These are phyloP conservation scores for Paramisgurnus dabryanus DNA, from an alignment of 2,113 vertebrate genomes.

Conservation along the genomic window DNA sequence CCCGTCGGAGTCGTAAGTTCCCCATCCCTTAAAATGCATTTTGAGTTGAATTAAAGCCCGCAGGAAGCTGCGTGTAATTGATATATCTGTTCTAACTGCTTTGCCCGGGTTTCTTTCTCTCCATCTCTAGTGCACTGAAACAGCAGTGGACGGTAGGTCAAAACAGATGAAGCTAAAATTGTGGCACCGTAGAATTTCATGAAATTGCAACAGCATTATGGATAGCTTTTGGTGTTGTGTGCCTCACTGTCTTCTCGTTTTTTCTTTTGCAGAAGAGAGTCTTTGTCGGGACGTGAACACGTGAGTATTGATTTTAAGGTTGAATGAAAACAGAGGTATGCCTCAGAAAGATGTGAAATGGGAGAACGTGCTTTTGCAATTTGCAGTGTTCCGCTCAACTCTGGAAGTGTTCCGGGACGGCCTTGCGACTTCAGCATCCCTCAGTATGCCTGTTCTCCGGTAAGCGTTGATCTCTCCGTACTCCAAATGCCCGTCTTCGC, in stretches of 20 bases:
- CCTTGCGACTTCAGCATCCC: not conserved
- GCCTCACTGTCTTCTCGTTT: not conserved
- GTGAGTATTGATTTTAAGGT: slow-evolving; percentile 33
- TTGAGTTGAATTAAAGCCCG: not conserved
- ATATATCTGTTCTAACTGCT: slow-evolving; percentile 15
- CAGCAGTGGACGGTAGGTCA: slow-evolving; percentile 55
- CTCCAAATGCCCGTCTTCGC: too few relatives aligned
- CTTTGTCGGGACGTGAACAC: slow-evolving; percentile 45
- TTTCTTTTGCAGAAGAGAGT: slow-evolving; percentile 20
- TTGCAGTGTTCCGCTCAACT: slow-evolving; percentile 2
- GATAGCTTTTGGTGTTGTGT: not conserved
- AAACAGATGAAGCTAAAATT: not conserved
- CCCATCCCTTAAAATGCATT: not conserved
- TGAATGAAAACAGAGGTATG: not conserved
- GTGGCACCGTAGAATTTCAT: not conserved
- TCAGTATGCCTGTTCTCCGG: too few relatives aligned
- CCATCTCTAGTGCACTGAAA: slow-evolving; percentile 53
- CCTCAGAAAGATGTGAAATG: not conserved
- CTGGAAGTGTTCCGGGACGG: not conserved
- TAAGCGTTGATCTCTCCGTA: too few relatives aligned
- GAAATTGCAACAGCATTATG: not conserved
- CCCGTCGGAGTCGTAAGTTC: slow-evolving; percentile 20
- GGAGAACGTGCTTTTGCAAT: not conserved
- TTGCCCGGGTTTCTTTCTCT: not conserved
- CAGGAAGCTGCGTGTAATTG: not conserved